Evolutionary conservation across 2,113 vertebrate genomes (phyloP).

Genomic region (Vombatus ursinus): DNA sequence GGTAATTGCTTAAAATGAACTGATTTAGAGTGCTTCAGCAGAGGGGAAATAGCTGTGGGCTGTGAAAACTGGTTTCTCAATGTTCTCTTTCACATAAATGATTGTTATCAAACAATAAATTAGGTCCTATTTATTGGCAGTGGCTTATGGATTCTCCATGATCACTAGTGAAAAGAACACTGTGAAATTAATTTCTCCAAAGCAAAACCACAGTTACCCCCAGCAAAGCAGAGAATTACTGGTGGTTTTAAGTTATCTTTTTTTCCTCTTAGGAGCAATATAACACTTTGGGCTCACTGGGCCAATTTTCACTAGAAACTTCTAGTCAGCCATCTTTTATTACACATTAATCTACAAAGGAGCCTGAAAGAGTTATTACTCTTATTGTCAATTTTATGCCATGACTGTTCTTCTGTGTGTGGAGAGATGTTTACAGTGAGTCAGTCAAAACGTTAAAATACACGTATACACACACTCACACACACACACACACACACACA

Average conservation of each 20-base stretch:
- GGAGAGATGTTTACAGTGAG: no score
- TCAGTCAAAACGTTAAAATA: no score
- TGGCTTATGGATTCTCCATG: conserved; percentile 33
- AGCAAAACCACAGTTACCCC: conserved; percentile 41
- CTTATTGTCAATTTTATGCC: no score
- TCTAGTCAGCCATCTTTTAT: conserved; percentile 19
- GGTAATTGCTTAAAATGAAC: conserved; percentile 63
- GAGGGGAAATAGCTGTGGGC: conserved; percentile 44
- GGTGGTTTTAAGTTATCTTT: conserved; percentile 42
- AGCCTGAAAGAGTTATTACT: neutral
- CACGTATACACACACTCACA: no score
- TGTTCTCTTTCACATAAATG: conserved; percentile 45
- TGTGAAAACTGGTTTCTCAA: conserved; percentile 15
- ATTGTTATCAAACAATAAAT: conserved; percentile 68
- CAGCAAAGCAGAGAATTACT: conserved; percentile 53
- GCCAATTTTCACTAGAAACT: neutral
- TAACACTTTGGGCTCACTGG: neutral
- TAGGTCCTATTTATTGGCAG: conserved; percentile 65
- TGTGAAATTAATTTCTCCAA: conserved; percentile 63
- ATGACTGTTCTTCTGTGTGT: no score
- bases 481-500: no score
- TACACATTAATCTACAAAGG: neutral
- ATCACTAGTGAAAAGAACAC: conserved; percentile 30
- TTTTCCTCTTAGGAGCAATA: conserved; percentile 19
- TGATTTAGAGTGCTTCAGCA: conserved; percentile 33